Evolutionary conservation across 92 coral and sea anemone species (phyloP), one percentile per base, ranked within the genome.

Genomic region (Phenganax stokvisi): DNA sequence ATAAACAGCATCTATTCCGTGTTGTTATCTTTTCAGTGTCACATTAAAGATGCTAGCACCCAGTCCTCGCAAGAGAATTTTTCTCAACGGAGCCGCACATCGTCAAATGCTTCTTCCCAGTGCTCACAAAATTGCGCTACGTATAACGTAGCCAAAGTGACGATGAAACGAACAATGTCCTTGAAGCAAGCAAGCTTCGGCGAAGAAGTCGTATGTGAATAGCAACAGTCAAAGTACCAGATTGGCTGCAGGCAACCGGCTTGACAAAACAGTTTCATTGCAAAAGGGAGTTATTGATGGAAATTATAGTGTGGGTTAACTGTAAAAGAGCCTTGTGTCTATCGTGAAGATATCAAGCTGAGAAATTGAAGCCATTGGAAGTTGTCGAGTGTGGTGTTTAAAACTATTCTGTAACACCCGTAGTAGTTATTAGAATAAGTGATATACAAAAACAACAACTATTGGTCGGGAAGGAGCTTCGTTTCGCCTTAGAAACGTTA

Each of bases 101-200:
- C 93, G 16, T 90, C 91, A 8, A 83, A 87, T 73, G 79, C 88
- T 5, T 87, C 89, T 0, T 84, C 81, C 77, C 83, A 80, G 84
- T 75, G 85, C 57, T 55, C 81, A 57, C 76, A 60, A 57, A 84
- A 81, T 9, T 81, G 72, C 11, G 44, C 85, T 16, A 97, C 89
- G 77, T 66, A 86, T 56, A 90, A 84, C 17, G 89, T 96, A 29
- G 90, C 86, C 3, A 75, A 90, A 29, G 90, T 94, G 57, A 88
- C 97, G 0, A 74, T 94, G 25, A 88, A 90, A 54, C 69, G 98
- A 75, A 94, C 98, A 7, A 89, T 94, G 59, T 88, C 93, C 15
- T 31, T 86, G 66, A 81, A 86, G 54, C 80, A 20, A 20, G 25
- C 25, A 20, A 20, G 25, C 25, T 20, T 30, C 28, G 25, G 25